Evolutionary conservation across 2,888 invertebrate genomes (phyloP).

Genomic region (Ophraella communa): DNA sequence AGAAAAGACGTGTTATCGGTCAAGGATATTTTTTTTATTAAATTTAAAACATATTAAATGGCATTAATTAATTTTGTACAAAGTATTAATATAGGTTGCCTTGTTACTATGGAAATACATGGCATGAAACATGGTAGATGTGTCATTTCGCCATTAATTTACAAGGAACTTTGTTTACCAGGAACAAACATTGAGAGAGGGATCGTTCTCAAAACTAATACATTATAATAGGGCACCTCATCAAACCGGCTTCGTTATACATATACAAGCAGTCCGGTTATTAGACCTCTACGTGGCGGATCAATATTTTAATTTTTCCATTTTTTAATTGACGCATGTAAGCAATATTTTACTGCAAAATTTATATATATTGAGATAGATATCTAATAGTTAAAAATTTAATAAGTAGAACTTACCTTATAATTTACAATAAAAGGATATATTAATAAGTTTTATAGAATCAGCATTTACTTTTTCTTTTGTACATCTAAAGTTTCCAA

Average conservation of each 20-base stretch:
- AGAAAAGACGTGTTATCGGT: too few species aligned
- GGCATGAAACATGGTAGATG: slow-evolving; percentile 16
- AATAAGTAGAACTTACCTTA: too few species aligned
- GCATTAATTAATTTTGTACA: neutral
- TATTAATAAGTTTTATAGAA: too few species aligned
- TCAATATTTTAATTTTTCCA: too few species aligned
- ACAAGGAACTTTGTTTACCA: slow-evolving; percentile 19
- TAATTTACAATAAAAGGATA: too few species aligned
- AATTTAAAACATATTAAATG: neutral
- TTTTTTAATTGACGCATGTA: too few species aligned
- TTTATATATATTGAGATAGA: too few species aligned
- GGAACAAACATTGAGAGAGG: slow-evolving; percentile 17
- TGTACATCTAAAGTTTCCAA: too few species aligned
- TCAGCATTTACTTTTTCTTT: too few species aligned
- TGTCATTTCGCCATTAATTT: slow-evolving; percentile 20
- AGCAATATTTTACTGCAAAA: too few species aligned
- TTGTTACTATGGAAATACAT: slow-evolving; percentile 14
- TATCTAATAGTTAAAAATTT: too few species aligned
- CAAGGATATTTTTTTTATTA: too few species aligned
- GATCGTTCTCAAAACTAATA: slow-evolving; percentile 15
- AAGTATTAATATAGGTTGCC: slow-evolving; percentile 3
- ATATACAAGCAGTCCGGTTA: neutral
- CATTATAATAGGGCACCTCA: slow-evolving; percentile 14
- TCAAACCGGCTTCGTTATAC: neutral
- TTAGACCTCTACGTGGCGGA: neutral